These are phyloP conservation scores for Myxocyprinus asiaticus DNA, from an alignment of 2,113 vertebrate species.

Conservation along the genomic window DNA sequence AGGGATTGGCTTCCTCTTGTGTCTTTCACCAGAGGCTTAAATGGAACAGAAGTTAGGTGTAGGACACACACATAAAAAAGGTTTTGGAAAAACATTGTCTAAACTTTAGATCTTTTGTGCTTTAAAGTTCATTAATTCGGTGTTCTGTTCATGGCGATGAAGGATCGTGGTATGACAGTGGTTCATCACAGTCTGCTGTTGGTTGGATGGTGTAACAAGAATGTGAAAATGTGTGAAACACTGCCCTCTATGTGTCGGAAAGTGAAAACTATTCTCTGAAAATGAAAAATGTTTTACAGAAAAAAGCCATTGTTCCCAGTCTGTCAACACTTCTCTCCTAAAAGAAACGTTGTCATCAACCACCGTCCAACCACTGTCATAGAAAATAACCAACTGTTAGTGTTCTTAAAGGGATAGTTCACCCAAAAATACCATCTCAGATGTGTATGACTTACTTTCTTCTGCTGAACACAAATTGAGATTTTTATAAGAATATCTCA, in stretches of 20 bases:
- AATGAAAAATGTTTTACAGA: not conserved
- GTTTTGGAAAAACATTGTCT: not conserved
- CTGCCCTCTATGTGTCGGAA: not conserved
- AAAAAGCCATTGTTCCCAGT: not conserved
- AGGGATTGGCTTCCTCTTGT: constrained; percentile 13
- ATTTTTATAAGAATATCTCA: no score
- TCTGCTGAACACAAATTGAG: no score
- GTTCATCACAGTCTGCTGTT: not conserved
- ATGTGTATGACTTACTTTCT: no score
- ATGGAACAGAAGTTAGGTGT: not conserved
- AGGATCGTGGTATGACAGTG: not conserved
- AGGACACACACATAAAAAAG: not conserved
- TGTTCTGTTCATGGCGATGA: no score
- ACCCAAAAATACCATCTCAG: no score
- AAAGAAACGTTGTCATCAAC: not conserved
- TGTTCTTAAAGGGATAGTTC: no score
- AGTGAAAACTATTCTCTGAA: not conserved
- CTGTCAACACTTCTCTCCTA: not conserved
- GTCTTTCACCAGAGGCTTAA: not conserved
- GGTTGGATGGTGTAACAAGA: not conserved
- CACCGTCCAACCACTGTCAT: not conserved
- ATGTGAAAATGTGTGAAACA: not conserved
- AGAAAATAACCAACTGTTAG: not conserved
- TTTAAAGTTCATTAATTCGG: not conserved
- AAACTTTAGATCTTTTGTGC: not conserved